Evolutionary conservation across 2,797 vertebrate genomes (phyloP), one percentile per base, ranked within the genome.

Genomic region (Myripristis murdjan): DNA sequence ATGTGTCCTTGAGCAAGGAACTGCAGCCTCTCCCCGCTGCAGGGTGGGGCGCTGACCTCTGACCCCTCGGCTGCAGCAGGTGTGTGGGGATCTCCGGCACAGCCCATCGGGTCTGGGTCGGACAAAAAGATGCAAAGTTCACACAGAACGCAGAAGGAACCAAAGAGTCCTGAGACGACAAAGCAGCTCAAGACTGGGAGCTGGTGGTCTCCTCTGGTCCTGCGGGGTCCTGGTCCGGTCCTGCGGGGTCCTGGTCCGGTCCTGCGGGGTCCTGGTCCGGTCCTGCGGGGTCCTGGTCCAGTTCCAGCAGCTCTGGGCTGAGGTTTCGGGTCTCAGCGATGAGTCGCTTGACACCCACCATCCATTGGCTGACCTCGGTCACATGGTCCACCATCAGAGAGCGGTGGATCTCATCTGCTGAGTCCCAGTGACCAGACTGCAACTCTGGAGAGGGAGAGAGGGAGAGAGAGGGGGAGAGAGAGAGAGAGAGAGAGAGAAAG

Each of bases 351-450:
- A 98, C 90, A 0, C 96, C 97, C 3, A 98, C 98, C 97, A 99
- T 96, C 97, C 98, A 98, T 75, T 97, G 97, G 90, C 96, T 96
- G 86, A 99, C 97, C 86, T 99, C 97, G 0, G 95, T 95, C 70
- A 98, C 96, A 0, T 98, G 95, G 84, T 98, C 98, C 22, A 99
- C 97, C 93, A 99, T 99, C 23, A 98, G 94, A 0, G 96, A 95
- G 60, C 96, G 95, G 80, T 98, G 97, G 60, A 97, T 92, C 63
- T 98, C 97, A 10, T 99, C 96, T 1, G 97, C 97, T 0, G 79
- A 48, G 0, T 97, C 96, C 97, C 97, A 98, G 23, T 20, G 91
- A 62, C 85, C 83, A 0, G 61, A 67, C 76, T 91, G 91, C 8
- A 99, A 69, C 75, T 97, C 98, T 99, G 87, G n/a, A 67, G 37